Conservation (phyloP, 2,113 vertebrate genomes). For the Notiomystis cincta region DNA sequence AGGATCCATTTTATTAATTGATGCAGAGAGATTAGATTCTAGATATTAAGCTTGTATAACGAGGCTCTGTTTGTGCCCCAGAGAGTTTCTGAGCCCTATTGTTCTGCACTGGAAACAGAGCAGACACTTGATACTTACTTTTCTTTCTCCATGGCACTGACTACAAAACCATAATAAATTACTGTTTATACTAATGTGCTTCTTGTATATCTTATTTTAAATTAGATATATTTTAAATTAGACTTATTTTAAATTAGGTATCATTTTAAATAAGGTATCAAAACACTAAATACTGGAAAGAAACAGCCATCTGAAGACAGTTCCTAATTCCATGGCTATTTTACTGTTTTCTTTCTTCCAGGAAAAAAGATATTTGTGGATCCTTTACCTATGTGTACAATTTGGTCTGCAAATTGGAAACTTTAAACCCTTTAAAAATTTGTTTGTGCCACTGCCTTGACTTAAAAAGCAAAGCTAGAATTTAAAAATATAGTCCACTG, state of each 20-base stretch:
- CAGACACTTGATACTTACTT: neutral
- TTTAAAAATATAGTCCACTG: neutral
- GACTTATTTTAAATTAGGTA: neutral
- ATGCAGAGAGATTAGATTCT: conserved; percentile 25
- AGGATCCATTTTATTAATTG: conserved; percentile 37
- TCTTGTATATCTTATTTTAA: neutral
- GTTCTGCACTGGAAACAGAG: neutral
- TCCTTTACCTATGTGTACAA: neutral
- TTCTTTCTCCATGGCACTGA: accelerated
- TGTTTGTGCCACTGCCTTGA: neutral
- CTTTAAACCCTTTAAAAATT: neutral
- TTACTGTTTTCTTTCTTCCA: neutral
- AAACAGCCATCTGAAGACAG: neutral
- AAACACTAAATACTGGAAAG: neutral
- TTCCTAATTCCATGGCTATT: neutral
- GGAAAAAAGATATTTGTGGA: neutral
- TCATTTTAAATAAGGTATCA: neutral
- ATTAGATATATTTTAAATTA: neutral
- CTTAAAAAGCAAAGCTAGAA: neutral
- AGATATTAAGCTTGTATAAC: neutral
- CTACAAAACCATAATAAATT: neutral
- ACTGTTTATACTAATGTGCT: neutral
- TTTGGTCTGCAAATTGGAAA: neutral
- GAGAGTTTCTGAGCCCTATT: neutral
- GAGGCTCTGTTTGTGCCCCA: neutral